A percentile compares a stretch with the other conserved stretches of the same genome.
These are phyloP conservation scores for Tiliacea aurago DNA, from an alignment of 2,888 invertebrate genomes.

Conservation along the genomic window DNA sequence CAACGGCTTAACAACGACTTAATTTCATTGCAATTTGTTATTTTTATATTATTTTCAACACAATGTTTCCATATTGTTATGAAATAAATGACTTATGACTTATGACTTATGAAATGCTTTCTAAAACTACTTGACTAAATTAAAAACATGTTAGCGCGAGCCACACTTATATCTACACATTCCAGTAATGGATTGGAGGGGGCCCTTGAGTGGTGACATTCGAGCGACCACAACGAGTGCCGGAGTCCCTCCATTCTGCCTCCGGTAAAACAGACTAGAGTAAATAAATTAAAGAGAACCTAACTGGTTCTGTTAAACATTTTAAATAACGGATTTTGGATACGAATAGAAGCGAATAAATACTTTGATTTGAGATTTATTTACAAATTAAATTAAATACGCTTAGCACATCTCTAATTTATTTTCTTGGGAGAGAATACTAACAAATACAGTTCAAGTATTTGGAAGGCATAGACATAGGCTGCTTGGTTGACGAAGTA, in stretches of 20 bases:
- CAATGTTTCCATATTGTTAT: too few species aligned
- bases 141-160: neutral
- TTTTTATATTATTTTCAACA: too few species aligned
- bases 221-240: neutral
- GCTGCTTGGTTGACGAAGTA: too few species aligned
- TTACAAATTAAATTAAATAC: slow-evolving; percentile 4
- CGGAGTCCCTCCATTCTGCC: slow-evolving; percentile 5
- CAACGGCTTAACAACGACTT: too few species aligned
- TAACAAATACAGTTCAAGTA: neutral
- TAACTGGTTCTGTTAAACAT: neutral
- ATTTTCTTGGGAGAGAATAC: neutral
- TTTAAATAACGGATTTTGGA: slow-evolving; percentile 15
- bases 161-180: neutral
- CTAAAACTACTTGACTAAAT: slow-evolving; percentile 11
- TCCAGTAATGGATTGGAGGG: neutral
- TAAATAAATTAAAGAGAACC: slow-evolving; percentile 18
- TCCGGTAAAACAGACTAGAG: neutral
- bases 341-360: neutral
- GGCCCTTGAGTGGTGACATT: slow-evolving; percentile 2
- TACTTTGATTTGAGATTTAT: neutral
- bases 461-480: too few species aligned
- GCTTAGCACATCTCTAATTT: neutral
- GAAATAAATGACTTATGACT: too few species aligned
- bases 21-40: too few species aligned
- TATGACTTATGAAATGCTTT: too few species aligned